These are phyloP conservation scores for Sebastes steindachneri DNA, from an alignment of 2,797 vertebrate species.

Conservation along the genomic window DNA sequence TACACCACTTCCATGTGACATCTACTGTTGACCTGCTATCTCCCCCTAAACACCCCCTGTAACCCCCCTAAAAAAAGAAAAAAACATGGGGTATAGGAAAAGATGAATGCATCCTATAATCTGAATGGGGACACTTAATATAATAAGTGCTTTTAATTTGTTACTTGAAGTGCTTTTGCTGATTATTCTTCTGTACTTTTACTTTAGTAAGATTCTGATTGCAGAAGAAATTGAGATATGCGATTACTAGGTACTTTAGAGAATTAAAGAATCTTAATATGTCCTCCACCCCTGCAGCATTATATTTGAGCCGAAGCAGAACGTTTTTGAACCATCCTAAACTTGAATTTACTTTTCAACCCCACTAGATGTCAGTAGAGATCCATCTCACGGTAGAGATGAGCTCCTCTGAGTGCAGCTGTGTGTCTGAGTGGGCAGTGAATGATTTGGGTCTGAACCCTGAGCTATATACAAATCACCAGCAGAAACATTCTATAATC, in stretches of 20 bases:
- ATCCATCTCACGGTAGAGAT: not conserved
- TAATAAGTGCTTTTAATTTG: not conserved
- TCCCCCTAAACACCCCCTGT: no score
- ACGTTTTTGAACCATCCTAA: not conserved
- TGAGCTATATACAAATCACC: conserved; percentile 39
- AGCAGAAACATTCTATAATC: conserved; percentile 45
- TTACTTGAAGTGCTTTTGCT: not conserved
- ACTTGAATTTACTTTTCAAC: not conserved
- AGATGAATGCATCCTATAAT: no score
- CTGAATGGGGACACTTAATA: not conserved
- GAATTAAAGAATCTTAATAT: not conserved
- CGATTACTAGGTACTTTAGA: not conserved
- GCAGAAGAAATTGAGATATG: no score
- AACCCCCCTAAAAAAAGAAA: no score
- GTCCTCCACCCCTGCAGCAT: not conserved
- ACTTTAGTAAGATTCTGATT: not conserved
- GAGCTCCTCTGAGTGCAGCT: not conserved
- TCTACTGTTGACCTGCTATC: no score
- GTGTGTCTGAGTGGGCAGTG: conserved; percentile 9
- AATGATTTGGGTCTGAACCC: conserved; percentile 44
- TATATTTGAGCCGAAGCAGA: not conserved
- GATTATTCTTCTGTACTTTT: not conserved
- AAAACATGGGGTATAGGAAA: no score
- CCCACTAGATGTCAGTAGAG: conserved; percentile 73
- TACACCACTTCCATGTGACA: no score